phyloP scores from a whole-genome alignment of 2,113 vertebrate genomes.

The Gopherus flavomarginatus region DNA sequence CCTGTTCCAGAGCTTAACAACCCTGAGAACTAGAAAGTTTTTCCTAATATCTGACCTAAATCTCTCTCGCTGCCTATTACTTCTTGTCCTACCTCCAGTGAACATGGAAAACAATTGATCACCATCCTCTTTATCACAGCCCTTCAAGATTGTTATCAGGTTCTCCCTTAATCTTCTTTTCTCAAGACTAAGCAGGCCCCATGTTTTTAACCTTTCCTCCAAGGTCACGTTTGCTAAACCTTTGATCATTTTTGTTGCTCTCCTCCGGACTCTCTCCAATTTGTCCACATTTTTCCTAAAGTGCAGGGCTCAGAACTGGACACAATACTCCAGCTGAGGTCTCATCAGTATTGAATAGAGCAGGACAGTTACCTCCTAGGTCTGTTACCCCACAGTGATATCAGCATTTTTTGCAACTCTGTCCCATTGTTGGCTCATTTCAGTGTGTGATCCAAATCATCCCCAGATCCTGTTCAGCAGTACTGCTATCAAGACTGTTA shows the following conservation, averaged over 20 bases:
- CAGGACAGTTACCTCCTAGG: background rate
- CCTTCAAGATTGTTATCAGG: background rate
- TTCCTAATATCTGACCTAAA: background rate
- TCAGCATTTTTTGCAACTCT: background rate
- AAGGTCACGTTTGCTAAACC: background rate
- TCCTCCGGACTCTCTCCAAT: background rate
- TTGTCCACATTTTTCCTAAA: background rate
- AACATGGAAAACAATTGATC: background rate
- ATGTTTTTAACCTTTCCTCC: background rate
- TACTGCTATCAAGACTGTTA: background rate
- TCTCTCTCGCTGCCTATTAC: background rate
- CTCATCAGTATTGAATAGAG: background rate
- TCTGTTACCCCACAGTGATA: background rate
- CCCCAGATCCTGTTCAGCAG: too few relatives aligned
- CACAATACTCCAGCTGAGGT: background rate
- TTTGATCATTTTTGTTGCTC: background rate
- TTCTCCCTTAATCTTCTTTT: background rate
- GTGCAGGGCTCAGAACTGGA: background rate
- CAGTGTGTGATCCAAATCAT: background rate
- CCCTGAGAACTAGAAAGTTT: background rate
- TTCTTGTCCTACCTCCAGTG: background rate
- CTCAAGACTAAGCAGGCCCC: background rate
- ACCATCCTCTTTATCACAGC: background rate
- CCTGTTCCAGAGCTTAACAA: background rate
- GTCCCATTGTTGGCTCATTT: background rate